Evolutionary conservation across 35 echinoderm and acorn worm species (phyloP).

Genomic region (Heliocidaris tuberculata): DNA sequence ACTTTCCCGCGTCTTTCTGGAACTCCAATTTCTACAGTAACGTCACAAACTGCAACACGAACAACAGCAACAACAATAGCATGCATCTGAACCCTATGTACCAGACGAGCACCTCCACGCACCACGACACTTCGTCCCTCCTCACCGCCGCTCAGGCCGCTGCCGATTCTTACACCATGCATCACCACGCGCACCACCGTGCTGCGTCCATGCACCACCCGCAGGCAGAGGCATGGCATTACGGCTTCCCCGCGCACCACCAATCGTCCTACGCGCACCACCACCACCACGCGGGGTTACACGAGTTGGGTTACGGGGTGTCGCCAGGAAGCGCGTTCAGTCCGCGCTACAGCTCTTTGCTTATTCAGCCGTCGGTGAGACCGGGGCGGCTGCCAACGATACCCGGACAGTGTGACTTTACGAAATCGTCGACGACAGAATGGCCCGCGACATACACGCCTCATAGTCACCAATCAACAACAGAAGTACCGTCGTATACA

Average conservation of each 20-base stretch:
- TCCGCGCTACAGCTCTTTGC: constrained; percentile 84
- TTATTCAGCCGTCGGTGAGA: constrained; percentile 95
- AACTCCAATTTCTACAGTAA: constrained; percentile 70
- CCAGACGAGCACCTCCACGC: constrained; percentile 23
- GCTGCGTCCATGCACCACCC: constrained; percentile 32
- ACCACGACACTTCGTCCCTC: constrained; percentile 55
- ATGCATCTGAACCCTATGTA: constrained; percentile 38
- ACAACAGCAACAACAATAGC: constrained; percentile 6
- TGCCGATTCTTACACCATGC: constrained; percentile 69
- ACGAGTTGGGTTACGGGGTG: constrained; percentile 82
- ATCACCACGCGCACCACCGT: constrained; percentile 61
- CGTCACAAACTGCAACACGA: constrained; percentile 7
- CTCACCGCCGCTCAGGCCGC: constrained; percentile 36
- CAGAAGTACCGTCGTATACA: constrained; percentile 41
- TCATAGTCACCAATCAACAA: constrained; percentile 47
- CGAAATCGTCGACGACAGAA: constrained; percentile 51
- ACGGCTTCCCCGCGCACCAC: constrained; percentile 57
- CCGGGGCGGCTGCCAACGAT: constrained; percentile 71
- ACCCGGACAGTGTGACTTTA: constrained; percentile 78
- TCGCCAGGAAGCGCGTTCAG: constrained; percentile 78
- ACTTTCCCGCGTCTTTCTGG: constrained; percentile 98
- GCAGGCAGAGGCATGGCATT: constrained; percentile 61
- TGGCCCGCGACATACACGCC: constrained; percentile 54
- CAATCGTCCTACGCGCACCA: constrained; percentile 79
- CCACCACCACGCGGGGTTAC: constrained; percentile 60